phyloP scores from a whole-genome alignment of 2,113 vertebrate genomes.

The Copsychus sechellarum region DNA sequence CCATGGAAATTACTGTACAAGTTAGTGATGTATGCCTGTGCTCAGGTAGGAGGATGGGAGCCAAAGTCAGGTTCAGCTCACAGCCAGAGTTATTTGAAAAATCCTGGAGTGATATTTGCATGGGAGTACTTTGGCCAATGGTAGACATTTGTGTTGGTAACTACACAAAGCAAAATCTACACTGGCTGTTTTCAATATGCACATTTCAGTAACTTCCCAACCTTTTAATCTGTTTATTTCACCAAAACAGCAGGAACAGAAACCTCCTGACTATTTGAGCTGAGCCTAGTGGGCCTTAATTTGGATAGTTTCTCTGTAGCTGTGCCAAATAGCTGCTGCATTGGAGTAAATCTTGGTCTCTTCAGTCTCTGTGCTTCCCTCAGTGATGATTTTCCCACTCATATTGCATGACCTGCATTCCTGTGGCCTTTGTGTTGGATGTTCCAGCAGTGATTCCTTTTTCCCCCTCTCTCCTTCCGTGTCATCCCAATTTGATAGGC shows the following conservation, averaged over 20 bases:
- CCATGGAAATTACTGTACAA: background rate
- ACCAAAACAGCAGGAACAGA: background rate
- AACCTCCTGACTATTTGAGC: background rate
- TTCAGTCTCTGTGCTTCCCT: background rate
- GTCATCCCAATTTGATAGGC: accelerated
- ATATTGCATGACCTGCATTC: background rate
- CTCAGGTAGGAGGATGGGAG: background rate
- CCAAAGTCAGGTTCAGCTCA: background rate
- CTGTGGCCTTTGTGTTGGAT: background rate
- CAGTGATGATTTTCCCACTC: background rate
- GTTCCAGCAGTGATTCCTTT: background rate
- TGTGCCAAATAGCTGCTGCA: background rate
- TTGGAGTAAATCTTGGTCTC: background rate
- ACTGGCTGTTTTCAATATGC: background rate
- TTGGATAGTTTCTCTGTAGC: background rate
- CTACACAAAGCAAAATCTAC: background rate
- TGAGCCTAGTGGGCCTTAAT: background rate
- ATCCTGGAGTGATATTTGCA: background rate
- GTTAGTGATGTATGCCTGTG: background rate
- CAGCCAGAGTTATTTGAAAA: background rate
- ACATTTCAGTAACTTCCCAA: background rate
- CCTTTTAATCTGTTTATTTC: background rate
- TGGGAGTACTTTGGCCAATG: background rate
- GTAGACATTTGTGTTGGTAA: background rate
- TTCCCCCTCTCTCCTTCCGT: background rate